These are phyloP conservation scores for Phania funesta DNA, from an alignment of 2,888 invertebrate genomes.

Conservation along the genomic window DNA sequence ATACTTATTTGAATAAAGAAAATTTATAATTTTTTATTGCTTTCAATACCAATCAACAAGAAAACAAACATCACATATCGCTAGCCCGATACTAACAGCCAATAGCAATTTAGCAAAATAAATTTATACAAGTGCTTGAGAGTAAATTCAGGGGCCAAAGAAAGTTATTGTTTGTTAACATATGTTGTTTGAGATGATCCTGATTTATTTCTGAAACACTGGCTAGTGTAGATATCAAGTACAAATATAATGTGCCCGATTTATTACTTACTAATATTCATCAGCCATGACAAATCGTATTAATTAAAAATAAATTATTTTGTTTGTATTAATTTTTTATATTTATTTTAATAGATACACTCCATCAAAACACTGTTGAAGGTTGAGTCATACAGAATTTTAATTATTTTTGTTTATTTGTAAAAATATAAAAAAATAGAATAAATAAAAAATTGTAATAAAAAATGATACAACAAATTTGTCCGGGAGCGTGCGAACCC, in stretches of 20 bases:
- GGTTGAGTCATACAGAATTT: constrained; percentile 62
- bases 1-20: constrained; percentile 48
- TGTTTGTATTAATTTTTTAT: neutral
- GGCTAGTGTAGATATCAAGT: too few species aligned
- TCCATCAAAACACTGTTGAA: constrained; percentile 50
- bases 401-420: constrained; percentile 41
- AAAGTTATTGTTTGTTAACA: too few species aligned
- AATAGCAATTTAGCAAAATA: too few species aligned
- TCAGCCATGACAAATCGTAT: constrained; percentile 47
- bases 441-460: constrained; percentile 52
- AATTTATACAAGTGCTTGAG: too few species aligned
- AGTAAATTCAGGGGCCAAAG: too few species aligned
- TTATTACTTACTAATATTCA: constrained; percentile 11
- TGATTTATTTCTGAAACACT: too few species aligned
- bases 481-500: constrained; percentile 64
- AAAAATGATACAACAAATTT: constrained; percentile 40
- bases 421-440: constrained; percentile 39
- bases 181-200: too few species aligned
- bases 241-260: too few species aligned
- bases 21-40: constrained; percentile 34
- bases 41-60: neutral
- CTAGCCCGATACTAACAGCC: too few species aligned
- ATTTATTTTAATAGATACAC: neutral
- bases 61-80: too few species aligned
- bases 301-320: constrained; percentile 15